Evolutionary conservation across 2,888 invertebrate genomes (phyloP).

Genomic region (Cephonodes hylas): DNA sequence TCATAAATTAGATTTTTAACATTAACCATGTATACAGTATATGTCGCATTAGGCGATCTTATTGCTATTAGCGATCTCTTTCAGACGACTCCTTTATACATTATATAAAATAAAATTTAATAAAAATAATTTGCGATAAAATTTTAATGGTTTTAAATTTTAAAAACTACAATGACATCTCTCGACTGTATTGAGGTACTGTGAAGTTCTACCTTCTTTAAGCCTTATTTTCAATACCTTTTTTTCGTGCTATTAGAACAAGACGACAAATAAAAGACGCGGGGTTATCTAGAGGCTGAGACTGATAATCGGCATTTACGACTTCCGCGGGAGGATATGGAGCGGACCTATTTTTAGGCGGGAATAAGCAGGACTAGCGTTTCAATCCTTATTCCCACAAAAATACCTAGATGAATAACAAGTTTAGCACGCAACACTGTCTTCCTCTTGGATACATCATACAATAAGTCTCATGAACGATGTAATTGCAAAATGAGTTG

Average conservation of each 20-base stretch:
- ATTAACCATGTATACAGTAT: too few species aligned
- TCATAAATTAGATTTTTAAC: too few species aligned
- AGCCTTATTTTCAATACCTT: background rate
- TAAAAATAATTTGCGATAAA: too few species aligned
- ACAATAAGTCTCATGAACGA: conserved; percentile 4
- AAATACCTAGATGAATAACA: background rate
- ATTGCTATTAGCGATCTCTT: too few species aligned
- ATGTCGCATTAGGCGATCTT: too few species aligned
- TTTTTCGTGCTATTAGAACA: background rate
- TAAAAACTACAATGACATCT: too few species aligned
- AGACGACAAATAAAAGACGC: background rate
- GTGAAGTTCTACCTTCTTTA: too few species aligned
- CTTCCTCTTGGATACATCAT: background rate
- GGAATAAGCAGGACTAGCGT: background rate
- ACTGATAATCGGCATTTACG: background rate
- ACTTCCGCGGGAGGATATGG: background rate
- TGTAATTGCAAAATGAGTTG: conserved; percentile 2
- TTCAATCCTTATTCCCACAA: background rate
- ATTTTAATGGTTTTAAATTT: too few species aligned
- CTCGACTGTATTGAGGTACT: too few species aligned
- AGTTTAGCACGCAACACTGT: background rate
- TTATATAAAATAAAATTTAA: too few species aligned
- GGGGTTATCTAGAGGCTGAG: background rate
- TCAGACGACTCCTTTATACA: too few species aligned
- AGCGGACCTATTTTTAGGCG: background rate